Evolutionary conservation across 2,888 invertebrate species (phyloP), one percentile per base, ranked within the genome.

Genomic region (Torymus texanus): DNA sequence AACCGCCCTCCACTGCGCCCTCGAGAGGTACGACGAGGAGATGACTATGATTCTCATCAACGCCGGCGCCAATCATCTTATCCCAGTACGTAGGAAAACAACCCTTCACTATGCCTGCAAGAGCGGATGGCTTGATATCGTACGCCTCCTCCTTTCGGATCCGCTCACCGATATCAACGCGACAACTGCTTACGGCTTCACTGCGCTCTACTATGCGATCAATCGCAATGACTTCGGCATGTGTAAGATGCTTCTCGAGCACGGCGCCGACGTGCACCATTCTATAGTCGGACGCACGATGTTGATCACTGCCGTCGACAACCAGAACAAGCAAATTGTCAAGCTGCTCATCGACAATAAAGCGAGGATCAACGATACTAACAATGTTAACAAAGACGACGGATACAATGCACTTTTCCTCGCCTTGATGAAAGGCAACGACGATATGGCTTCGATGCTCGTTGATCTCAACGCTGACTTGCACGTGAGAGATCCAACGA

Each of bases 181-280:
- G 14, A 75, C 50, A 1, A 11, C n/a, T n/a, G n/a, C 59, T 16
- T 67, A 66, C 29, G 2, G 4, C 1, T 59, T 14, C 18, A 21
- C 83, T 68, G 82, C 84, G 24, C 83, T 92, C 85, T 94, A 94
- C 84, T 94, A 94, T 88, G 93, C 92, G 0, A 92, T 93, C 10
- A 92, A 92, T 85, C 92, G 92, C 83, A 93, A 92, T 0, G 88
- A 91, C 65, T 82, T 91, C 0, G 91, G 92, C 51, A 89, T 94
- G 16, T 92, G 92, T 0, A 88, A 88, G 62, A 74, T 92, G 12
- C 88, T 94, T 41, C 85, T 94, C 63, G 91, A 92, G 71, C 88
- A 92, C 83, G 93, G 93, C 29, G 93, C 93, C 0, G 84, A 92
- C 56, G 91, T 93, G 0, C 92, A 94, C 85, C 91, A 92, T 0